Base-by-base conservation (phyloP, 2,113 vertebrate species). In the Oxygymnocypris stewartii region DNA sequence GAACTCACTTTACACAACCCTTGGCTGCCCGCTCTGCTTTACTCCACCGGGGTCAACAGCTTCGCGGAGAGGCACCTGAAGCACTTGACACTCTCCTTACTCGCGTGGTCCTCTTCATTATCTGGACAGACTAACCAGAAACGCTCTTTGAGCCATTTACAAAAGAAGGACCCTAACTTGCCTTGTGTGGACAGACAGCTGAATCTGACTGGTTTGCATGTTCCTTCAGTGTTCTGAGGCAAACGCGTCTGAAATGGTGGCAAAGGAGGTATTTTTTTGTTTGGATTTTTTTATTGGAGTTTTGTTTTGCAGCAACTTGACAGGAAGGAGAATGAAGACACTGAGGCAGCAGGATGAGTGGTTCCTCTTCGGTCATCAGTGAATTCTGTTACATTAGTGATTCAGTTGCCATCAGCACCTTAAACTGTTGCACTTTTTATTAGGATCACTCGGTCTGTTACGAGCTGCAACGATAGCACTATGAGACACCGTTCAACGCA, bases 381-480 rank as follows among this genome's bases (percentile, higher is more conserved):
- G 84, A 89, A 80, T 75, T 86, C 84, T 88, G 88, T 89, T 86
- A 86, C 69, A 91, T 88, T 82, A 84, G 87, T 76, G 85, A 89
- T 92, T 91, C 88, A 85, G 78, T 93, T 92, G 91, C 92, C 93
- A 93, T 92, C 92, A 91, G 94, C 94, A 95, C 94, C 94, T 95
- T 95, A 94, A 91, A 91, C 91, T 90, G 88, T 94, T 94, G 94
- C 94, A 95, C 94, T 94, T 94, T 95, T 90, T 76, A 44, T 28
- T 76, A 85, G 88, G 82, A 89, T 88, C 82, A 87, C 71, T 91
- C 85, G 85, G 91, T 93, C 88, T 92, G 91, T 94, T 91, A 92
- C 90, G 78, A 83, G 86, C 88, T 88, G 90, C 90, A 91, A 88
- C 90, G 88, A 86, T 76, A 87, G 88, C 85, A 88, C 85, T 87